phyloP scores from a whole-genome alignment of 2,888 invertebrate genomes.

The Temnothorax unifasciatus region DNA sequence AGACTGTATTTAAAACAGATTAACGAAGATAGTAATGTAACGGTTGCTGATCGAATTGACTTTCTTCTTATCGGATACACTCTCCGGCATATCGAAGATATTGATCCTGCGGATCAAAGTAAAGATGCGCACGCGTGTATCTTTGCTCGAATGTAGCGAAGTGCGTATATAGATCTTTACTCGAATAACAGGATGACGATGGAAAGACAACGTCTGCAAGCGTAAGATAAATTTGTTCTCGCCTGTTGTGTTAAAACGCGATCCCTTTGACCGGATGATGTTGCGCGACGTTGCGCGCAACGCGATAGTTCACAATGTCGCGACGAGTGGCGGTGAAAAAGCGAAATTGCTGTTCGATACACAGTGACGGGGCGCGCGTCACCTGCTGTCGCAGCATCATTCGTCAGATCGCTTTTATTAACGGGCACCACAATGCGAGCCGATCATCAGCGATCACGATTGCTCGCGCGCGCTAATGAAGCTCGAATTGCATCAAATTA shows the following conservation, averaged over 20 bases:
- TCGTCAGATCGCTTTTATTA: slow-evolving; percentile 28
- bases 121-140: neutral
- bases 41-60: slow-evolving; percentile 14
- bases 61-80: slow-evolving; percentile 11
- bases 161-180: slow-evolving; percentile 18
- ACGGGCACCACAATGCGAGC: slow-evolving; percentile 11
- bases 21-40: neutral
- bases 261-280: slow-evolving; percentile 60
- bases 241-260: slow-evolving; percentile 64
- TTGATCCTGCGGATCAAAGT: slow-evolving; percentile 3
- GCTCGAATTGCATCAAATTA: slow-evolving; percentile 34
- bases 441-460: neutral
- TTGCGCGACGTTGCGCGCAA: slow-evolving; percentile 63
- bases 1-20: neutral
- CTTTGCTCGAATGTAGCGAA: slow-evolving; percentile 1
- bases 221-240: slow-evolving; percentile 74
- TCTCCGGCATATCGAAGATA: neutral
- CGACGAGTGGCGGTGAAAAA: slow-evolving; percentile 47
- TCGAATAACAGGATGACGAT: slow-evolving; percentile 64
- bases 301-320: slow-evolving; percentile 57
- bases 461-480: slow-evolving; percentile 35
- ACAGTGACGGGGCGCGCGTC: slow-evolving; percentile 45
- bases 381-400: slow-evolving; percentile 5
- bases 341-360: slow-evolving; percentile 60
- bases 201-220: slow-evolving; percentile 72